phyloP scores from a whole-genome alignment of 2,888 invertebrate species.

The Sepioteuthis lessoniana region DNA sequence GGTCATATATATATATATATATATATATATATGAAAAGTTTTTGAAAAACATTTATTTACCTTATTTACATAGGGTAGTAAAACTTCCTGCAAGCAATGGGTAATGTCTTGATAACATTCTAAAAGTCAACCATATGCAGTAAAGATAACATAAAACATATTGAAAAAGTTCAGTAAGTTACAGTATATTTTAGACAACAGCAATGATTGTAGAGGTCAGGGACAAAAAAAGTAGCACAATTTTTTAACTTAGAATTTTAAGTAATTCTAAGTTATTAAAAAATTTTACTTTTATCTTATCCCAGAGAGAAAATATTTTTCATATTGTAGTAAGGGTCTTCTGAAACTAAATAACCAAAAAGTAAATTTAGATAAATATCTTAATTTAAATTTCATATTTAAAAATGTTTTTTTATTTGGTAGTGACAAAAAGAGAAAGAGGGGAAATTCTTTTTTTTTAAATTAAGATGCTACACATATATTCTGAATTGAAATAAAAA shows the following conservation, averaged over 20 bases:
- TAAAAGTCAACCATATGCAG: not conserved
- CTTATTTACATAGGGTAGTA: not conserved
- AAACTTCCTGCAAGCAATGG: slow-evolving; percentile 2
- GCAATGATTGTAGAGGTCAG: not conserved
- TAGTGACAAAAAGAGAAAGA: too few relatives aligned
- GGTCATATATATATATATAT: not conserved
- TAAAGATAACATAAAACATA: not conserved
- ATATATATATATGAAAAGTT: too few relatives aligned
- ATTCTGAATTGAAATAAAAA: not conserved
- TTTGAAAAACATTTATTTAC: too few relatives aligned
- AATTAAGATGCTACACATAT: too few relatives aligned
- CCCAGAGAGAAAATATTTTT: not conserved
- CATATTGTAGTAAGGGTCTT: not conserved
- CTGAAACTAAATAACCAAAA: not conserved
- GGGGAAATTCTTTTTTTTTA: too few relatives aligned
- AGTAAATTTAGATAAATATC: not conserved
- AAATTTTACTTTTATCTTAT: not conserved
- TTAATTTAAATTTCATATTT: not conserved
- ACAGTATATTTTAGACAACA: not conserved
- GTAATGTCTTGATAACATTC: not conserved
- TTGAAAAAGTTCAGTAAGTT: not conserved
- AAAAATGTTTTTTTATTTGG: not conserved
- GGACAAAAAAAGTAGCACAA: not conserved
- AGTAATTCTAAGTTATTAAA: not conserved
- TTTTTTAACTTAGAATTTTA: too few relatives aligned